A percentile compares a stretch with the other conserved stretches of the same genome.
phyloP scores from a whole-genome alignment of 2,797 vertebrate species.

The Hydrocynus forskahlii region DNA sequence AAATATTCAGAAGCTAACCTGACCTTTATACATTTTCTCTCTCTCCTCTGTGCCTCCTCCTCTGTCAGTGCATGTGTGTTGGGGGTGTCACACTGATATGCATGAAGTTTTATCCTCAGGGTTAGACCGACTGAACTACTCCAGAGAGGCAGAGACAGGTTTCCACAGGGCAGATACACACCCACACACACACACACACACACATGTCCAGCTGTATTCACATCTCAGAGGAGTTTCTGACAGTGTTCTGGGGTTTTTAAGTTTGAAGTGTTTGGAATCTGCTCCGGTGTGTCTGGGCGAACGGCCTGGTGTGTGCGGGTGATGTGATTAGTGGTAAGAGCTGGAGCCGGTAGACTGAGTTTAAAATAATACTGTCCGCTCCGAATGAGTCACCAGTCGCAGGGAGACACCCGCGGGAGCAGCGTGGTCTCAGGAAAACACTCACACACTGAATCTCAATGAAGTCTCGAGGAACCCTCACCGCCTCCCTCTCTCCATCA shows the following conservation, averaged over 20 bases:
- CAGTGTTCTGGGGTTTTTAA: not conserved
- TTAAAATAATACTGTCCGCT: conserved; percentile 39
- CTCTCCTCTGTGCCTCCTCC: not conserved
- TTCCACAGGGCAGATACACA: no score
- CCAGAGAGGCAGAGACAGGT: not conserved
- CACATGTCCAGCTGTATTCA: not conserved
- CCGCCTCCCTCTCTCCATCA: conserved; percentile 31
- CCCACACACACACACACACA: no score
- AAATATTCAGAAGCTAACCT: conserved; percentile 35
- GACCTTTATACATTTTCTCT: conserved; percentile 25
- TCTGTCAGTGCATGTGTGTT: conserved; percentile 10
- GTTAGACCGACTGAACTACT: not conserved
- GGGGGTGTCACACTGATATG: conserved; percentile 11
- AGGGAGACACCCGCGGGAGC: conserved; percentile 65
- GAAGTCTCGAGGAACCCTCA: conserved; percentile 50
- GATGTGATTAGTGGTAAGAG: conserved; percentile 39
- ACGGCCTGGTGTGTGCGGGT: conserved; percentile 21
- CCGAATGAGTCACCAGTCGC: conserved; percentile 72
- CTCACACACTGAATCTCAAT: conserved; percentile 63
- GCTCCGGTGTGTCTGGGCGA: not conserved
- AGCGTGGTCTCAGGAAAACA: conserved; percentile 59
- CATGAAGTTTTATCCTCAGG: conserved; percentile 30
- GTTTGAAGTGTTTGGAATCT: not conserved
- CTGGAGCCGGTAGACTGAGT: conserved; percentile 29
- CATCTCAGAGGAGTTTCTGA: not conserved